Percentiles rank a stretch among this genome's conserved stretches.
phyloP scores from a whole-genome alignment of 2,797 vertebrate genomes.

The Neomorphus geoffroyi region DNA sequence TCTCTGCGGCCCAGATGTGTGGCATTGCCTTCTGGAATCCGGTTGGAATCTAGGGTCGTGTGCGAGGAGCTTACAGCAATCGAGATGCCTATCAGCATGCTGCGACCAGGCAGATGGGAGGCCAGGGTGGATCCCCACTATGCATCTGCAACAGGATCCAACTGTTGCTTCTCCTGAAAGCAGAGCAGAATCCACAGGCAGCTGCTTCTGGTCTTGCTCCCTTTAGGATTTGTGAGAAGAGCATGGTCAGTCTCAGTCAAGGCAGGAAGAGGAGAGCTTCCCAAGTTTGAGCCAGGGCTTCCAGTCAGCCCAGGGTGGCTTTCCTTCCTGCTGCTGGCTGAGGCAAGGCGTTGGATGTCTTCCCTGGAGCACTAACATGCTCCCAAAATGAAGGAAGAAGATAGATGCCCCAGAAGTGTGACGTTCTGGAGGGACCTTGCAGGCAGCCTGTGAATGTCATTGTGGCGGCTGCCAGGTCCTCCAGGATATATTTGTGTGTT shows the following conservation, averaged over 20 bases:
- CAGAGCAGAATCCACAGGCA: background rate
- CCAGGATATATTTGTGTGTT: rapidly evolving
- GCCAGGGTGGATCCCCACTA: background rate
- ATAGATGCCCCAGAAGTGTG: background rate
- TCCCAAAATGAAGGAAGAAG: background rate
- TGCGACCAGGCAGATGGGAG: background rate
- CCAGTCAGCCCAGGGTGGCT: background rate
- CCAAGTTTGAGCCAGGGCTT: background rate
- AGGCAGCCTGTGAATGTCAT: background rate
- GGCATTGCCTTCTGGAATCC: background rate
- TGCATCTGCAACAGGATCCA: background rate
- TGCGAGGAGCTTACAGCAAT: background rate
- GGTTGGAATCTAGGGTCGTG: background rate
- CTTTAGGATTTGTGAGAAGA: background rate
- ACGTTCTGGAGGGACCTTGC: background rate
- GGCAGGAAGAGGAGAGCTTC: background rate
- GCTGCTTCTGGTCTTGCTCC: background rate
- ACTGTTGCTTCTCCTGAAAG: conserved; percentile 1
- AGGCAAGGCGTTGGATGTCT: background rate
- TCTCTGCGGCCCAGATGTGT: conserved; percentile 7
- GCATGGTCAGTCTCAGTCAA: background rate
- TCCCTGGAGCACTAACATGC: background rate
- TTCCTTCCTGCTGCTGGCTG: background rate
- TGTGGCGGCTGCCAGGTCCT: background rate
- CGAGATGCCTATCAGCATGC: background rate